These are phyloP conservation scores for Musca domestica DNA, from an alignment of 1,140 invertebrate species.

Conservation along the genomic window DNA sequence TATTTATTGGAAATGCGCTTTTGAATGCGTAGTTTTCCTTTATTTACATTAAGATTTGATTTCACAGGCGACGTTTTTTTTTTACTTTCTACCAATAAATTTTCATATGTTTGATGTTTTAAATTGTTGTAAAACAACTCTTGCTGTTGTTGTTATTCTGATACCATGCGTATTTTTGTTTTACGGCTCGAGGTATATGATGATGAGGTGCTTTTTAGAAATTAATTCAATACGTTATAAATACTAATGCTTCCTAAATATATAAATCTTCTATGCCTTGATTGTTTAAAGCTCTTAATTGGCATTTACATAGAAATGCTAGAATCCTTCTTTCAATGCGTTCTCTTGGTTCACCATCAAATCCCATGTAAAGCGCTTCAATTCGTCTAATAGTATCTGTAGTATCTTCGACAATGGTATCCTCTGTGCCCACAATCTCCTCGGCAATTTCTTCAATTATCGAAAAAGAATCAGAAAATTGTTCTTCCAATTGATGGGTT, in stretches of 20 bases:
- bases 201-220: no score
- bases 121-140: no score
- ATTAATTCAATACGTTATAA: no score
- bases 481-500: not conserved
- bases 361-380: conserved; percentile 30
- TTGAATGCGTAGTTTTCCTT: no score
- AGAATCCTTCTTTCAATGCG: conserved; percentile 39
- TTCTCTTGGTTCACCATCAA: conserved; percentile 26
- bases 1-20: no score
- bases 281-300: conserved; percentile 35
- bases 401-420: not conserved
- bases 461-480: not conserved
- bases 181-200: no score
- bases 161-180: no score
- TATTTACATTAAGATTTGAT: no score
- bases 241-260: conserved; percentile 20
- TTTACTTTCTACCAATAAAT: no score
- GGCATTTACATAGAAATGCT: conserved; percentile 45
- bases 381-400: conserved; percentile 31
- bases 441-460: conserved; percentile 6
- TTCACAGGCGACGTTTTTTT: no score
- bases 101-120: no score
- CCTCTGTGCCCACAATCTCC: not conserved
- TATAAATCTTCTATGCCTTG: conserved; percentile 36
- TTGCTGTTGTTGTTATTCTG: no score